These are phyloP conservation scores for Karalla daura DNA, from an alignment of 2,797 vertebrate genomes.

Conservation along the genomic window DNA sequence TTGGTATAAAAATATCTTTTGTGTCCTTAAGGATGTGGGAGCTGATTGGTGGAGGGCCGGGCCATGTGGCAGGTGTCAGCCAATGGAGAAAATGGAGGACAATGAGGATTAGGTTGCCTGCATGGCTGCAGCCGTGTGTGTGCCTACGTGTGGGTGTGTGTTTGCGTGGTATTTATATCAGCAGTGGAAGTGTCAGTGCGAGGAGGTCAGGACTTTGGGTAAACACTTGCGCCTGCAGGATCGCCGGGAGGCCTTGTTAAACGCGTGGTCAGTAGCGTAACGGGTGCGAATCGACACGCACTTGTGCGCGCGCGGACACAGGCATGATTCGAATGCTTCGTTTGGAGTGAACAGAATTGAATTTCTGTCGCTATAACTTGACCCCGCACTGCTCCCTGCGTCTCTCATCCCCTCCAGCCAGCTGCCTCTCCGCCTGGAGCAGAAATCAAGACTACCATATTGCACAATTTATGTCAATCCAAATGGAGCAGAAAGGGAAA, in stretches of 20 bases:
- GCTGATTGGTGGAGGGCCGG: constrained; percentile 65
- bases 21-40: constrained; percentile 49
- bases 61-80: constrained; percentile 78
- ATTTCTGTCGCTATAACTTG: constrained; percentile 23
- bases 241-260: constrained; percentile 67
- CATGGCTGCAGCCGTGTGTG: constrained; percentile 60
- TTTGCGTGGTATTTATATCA: constrained; percentile 85
- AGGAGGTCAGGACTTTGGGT: constrained; percentile 83
- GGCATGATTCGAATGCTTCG: constrained; percentile 24
- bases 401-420: constrained; percentile 26
- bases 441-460: constrained; percentile 69
- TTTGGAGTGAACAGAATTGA: constrained; percentile 37
- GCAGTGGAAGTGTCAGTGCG: constrained; percentile 80
- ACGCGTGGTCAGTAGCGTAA: constrained; percentile 30
- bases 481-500: constrained; percentile 76
- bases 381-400: constrained; percentile 1
- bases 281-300: constrained; percentile 22
- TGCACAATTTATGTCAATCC: constrained; percentile 72
- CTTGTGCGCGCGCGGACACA: background rate
- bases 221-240: constrained; percentile 72
- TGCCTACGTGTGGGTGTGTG: constrained; percentile 74
- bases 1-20: constrained; percentile 78
- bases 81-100: constrained; percentile 73
- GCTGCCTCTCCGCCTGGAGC: constrained; percentile 55
- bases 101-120: constrained; percentile 82